phyloP scores from a whole-genome alignment of 1,140 invertebrate genomes.

The Drosophila repletoides region DNA sequence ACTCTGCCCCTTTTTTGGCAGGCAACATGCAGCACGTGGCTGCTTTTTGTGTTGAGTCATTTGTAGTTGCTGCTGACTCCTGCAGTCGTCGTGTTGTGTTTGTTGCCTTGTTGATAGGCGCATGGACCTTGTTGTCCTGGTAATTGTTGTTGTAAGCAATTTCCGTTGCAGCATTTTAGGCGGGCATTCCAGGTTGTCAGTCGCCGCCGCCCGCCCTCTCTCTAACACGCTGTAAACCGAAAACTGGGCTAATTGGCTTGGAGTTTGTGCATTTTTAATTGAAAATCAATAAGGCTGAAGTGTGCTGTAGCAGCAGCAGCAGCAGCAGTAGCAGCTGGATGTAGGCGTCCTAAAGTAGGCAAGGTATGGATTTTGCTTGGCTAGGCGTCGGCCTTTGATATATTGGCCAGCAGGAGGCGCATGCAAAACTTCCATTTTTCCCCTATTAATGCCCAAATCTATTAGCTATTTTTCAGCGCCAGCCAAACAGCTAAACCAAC shows the following conservation, averaged over 20 bases:
- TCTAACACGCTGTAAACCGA: slow-evolving; percentile 1
- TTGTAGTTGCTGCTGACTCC: neutral
- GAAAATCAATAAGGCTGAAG: slow-evolving; percentile 70
- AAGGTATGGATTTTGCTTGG: slow-evolving; percentile 15
- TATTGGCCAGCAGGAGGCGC: slow-evolving; percentile 18
- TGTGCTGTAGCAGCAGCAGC: no score
- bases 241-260: slow-evolving; percentile 75
- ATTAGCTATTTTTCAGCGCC: slow-evolving; percentile 40
- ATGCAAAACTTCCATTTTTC: slow-evolving; percentile 16
- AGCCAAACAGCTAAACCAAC: slow-evolving; percentile 7
- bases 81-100: slow-evolving; percentile 13
- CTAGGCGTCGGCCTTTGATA: slow-evolving; percentile 29
- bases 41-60: neutral
- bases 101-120: neutral
- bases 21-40: no score
- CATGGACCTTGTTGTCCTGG: slow-evolving; percentile 18
- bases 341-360: neutral
- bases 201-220: slow-evolving; percentile 1
- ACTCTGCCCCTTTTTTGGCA: no score
- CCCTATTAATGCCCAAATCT: slow-evolving; percentile 30
- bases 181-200: slow-evolving; percentile 5
- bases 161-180: slow-evolving; percentile 59
- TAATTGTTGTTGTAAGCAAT: slow-evolving; percentile 70
- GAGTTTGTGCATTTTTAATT: slow-evolving; percentile 77
- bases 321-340: slow-evolving; percentile 23